These are phyloP conservation scores for Bergia sp. DNA, from an alignment of 92 coral and sea anemone genomes.

Conservation along the genomic window DNA sequence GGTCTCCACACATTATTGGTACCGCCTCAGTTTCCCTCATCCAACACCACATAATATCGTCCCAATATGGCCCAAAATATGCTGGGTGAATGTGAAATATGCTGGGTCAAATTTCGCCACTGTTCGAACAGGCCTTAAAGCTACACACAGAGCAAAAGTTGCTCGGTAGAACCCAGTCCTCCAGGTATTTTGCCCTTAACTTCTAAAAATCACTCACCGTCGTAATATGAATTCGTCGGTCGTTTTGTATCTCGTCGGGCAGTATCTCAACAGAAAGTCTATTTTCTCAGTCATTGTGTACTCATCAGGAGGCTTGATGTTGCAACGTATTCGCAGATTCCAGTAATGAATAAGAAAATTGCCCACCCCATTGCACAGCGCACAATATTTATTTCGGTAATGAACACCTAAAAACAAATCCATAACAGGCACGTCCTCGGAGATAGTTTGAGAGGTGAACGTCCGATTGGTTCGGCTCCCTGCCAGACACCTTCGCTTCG, in stretches of 20 bases:
- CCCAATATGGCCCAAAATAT: too few relatives aligned
- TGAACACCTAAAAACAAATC: background rate
- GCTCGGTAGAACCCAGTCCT: too few relatives aligned
- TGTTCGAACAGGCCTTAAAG: too few relatives aligned
- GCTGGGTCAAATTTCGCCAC: too few relatives aligned
- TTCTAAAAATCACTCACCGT: constrained; percentile 7
- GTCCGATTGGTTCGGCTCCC: constrained; percentile 38
- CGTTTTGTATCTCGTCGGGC: constrained; percentile 47
- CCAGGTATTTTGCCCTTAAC: too few relatives aligned
- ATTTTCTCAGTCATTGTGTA: constrained; percentile 46
- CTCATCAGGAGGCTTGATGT: constrained; percentile 57
- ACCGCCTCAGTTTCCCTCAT: too few relatives aligned
- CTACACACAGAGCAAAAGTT: too few relatives aligned
- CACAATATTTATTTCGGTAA: constrained; percentile 74
- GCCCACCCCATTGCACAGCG: constrained; percentile 43
- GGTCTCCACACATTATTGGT: too few relatives aligned
- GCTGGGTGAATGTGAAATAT: too few relatives aligned
- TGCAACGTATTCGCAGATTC: constrained; percentile 64
- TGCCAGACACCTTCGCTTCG: constrained; percentile 38
- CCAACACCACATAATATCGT: too few relatives aligned
- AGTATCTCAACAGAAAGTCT: constrained; percentile 69
- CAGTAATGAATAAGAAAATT: background rate
- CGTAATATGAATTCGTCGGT: background rate
- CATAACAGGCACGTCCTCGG: constrained; percentile 68
- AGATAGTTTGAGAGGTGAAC: constrained; percentile 22